Conservation (phyloP, 2,888 invertebrate species). For the Ophioninae sp. region DNA sequence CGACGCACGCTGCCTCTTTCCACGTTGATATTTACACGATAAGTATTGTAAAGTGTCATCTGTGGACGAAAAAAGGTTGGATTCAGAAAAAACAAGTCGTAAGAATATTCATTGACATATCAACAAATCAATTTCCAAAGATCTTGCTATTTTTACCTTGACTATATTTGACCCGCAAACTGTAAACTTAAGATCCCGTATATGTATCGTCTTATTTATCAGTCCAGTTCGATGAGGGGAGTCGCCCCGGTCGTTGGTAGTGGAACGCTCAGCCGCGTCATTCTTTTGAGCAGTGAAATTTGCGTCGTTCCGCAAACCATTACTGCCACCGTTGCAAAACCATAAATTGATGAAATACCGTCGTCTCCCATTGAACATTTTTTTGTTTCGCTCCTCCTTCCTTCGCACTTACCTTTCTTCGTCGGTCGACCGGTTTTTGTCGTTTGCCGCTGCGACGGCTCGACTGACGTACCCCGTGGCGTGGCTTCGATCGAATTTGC, state of each 20-base stretch:
- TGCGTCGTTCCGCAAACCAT: neutral
- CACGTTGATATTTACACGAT: constrained; percentile 72
- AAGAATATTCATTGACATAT: too few relatives aligned
- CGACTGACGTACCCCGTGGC: constrained; percentile 9
- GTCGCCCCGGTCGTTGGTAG: constrained; percentile 45
- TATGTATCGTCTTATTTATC: constrained; percentile 70
- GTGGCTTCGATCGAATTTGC: constrained; percentile 47
- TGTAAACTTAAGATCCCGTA: constrained; percentile 76
- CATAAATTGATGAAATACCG: neutral
- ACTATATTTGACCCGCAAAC: constrained; percentile 68
- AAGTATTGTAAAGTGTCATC: constrained; percentile 73
- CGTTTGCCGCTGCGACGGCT: constrained; percentile 5
- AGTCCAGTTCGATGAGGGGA: constrained; percentile 76
- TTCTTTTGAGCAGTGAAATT: constrained; percentile 6
- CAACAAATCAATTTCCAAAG: too few relatives aligned
- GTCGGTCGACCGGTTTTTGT: constrained; percentile 5
- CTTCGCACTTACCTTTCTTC: constrained; percentile 38
- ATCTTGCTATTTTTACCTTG: too few relatives aligned
- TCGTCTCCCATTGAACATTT: neutral
- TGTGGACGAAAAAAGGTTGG: constrained; percentile 55
- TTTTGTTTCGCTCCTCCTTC: neutral
- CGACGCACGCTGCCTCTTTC: constrained; percentile 51
- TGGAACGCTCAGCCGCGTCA: constrained; percentile 51
- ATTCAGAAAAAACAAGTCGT: too few relatives aligned
- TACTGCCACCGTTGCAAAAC: neutral